Base-by-base conservation (phyloP, 2,888 invertebrate species). In the Torymus auratus region DNA sequence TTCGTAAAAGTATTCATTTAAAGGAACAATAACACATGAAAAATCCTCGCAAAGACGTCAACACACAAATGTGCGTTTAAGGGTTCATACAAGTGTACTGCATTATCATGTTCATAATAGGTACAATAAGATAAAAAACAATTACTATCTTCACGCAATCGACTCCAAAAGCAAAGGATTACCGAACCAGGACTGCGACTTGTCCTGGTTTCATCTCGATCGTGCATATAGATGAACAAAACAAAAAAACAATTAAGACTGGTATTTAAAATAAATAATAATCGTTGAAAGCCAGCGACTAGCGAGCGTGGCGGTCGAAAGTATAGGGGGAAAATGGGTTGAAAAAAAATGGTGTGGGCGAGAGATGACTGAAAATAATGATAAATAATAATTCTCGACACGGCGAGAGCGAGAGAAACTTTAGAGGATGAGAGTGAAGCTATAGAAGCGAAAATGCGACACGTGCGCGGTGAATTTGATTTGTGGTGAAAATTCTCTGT, bases 191-290 rank as follows among this genome's bases (percentile, higher is more conserved):
- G 55, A 69, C 50, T 62, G 17, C 55, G 68, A 79, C 55, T 72
- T 60, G 41, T 61, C 62, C 60, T 69, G 52, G 56, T 73, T 17
- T 41, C 50, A 71, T 12, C 23, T 13, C 58, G 50, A 53, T 67
- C 61, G 60, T 65, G n/a, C 53, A 41, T 41, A 55, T 80, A 61
- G 23, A 58, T 52, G 56, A 72, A 72, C 67, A 73, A 72, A 78
- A 64, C 15, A 61, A 67, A 71, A 60, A 76, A 73, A 69, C 52
- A 58, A 69, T 69, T 17, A 82, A 82, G 82, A 82, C 82, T 82
- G 82, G 75, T 82, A 70, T 61, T 69, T 71, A 78, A 80, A 82
- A 69, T 76, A 77, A 78, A 74, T 78, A 65, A 74, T 74, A 65
- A 74, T 74, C 23, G 20, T 77, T 77, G 52, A 71, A 67, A 73